Percentiles rank a stretch among this genome's conserved stretches.
phyloP scores from a whole-genome alignment of 2,888 invertebrate species.

The Saturnia pavonia region DNA sequence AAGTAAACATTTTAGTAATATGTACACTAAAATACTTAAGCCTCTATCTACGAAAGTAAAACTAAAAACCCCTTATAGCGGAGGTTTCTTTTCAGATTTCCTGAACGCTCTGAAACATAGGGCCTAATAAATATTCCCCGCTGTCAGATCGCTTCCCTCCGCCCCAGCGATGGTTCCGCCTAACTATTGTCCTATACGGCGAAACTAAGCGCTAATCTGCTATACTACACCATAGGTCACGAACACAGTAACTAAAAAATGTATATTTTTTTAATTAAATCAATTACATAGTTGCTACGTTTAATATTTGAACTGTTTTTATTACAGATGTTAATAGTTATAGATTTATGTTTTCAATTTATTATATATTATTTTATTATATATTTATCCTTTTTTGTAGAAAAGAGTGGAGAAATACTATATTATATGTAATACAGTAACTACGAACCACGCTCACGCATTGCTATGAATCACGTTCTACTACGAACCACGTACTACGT shows the following conservation, averaged over 20 bases:
- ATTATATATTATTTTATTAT: too few relatives aligned
- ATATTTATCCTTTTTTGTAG: too few relatives aligned
- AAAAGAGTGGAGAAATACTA: too few relatives aligned
- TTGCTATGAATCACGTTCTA: too few relatives aligned
- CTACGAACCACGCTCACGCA: too few relatives aligned
- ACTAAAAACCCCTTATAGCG: slow-evolving; percentile 36
- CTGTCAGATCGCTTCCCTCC: slow-evolving; percentile 49
- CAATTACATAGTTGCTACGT: too few relatives aligned
- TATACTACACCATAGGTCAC: neutral
- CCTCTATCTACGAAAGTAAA: slow-evolving; percentile 32
- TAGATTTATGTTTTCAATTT: too few relatives aligned
- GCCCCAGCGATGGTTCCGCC: slow-evolving; percentile 13
- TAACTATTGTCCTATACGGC: neutral
- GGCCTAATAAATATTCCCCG: slow-evolving; percentile 57
- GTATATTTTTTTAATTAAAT: neutral
- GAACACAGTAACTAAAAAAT: neutral
- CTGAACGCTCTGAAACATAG: slow-evolving; percentile 46
- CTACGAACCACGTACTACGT: too few relatives aligned
- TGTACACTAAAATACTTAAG: neutral
- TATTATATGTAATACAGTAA: too few relatives aligned
- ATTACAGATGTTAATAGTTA: too few relatives aligned
- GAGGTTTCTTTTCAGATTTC: slow-evolving; percentile 39
- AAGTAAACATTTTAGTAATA: neutral
- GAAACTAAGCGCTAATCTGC: neutral
- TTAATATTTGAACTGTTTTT: too few relatives aligned